Evolutionary conservation across 2,797 vertebrate species (phyloP), one percentile per base, ranked within the genome.

Genomic region (Limosa lapponica): DNA sequence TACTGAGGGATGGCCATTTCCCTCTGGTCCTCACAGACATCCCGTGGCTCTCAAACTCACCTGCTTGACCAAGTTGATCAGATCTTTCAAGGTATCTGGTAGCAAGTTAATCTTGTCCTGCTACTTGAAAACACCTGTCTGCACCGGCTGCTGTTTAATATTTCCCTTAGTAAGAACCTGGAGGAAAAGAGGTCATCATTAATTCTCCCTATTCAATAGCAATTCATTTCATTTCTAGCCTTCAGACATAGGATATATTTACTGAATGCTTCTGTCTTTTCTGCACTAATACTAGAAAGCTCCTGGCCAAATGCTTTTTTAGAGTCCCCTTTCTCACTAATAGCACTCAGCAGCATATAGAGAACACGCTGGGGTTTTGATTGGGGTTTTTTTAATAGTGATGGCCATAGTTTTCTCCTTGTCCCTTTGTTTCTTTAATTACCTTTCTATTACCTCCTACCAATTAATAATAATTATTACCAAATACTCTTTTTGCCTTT

Each of bases 41-140:
- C 30, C 39, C 11, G 8, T 28, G n/a, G 25, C 49, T 52, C 58
- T 48, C 58, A 58, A 27, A 12, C 37, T 34, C 1, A 0, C 16
- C 46, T 87, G 18, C 58, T 37, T 11, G 6, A 27, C 11, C 0
- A 0, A 6, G n/a, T 20, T 0, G 1, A 28, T 48, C 32, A 5
- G n/a, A 28, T 13, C 34, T 36, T 23, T 6, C 14, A 6, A 23
- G 36, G 19, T 15, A 15, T 30, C 62, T 58, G 52, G 37, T 9
- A 54, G 17, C 30, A 19, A 24, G 11, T 52, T 65, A 8, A 24
- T 19, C 54, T 48, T 3, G 2, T 25, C 43, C 73, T 36, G 36
- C 28, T 55, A 7, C 61, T 52, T 32, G 24, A 55, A 52, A 52
- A 32, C 7, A 19, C 14, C 37, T 25, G 11, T n/a, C 66, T 48